Conservation (phyloP, 2,113 vertebrate genomes). For the Chionodraco myersi region DNA sequence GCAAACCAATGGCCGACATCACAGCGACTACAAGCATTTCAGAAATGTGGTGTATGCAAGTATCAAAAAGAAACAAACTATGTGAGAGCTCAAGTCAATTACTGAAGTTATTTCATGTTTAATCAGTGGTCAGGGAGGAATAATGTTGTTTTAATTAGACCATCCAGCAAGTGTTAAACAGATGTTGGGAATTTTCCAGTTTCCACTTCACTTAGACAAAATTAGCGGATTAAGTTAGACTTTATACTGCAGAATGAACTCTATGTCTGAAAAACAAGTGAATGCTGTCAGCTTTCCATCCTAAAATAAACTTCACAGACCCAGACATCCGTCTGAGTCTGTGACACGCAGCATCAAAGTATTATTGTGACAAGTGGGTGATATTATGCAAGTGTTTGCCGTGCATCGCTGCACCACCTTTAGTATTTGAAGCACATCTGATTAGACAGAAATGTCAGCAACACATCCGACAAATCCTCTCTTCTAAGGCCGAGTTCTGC, state of each 20-base stretch:
- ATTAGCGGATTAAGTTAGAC: constrained; percentile 1
- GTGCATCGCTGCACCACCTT: constrained; percentile 27
- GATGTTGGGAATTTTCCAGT: background rate
- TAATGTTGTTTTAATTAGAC: constrained; percentile 3
- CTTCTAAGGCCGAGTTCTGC: constrained; percentile 39
- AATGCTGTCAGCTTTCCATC: constrained; percentile 39
- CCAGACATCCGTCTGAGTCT: constrained; percentile 10
- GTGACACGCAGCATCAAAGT: constrained; percentile 14
- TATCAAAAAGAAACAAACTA: too few species aligned
- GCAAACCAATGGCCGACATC: too few species aligned
- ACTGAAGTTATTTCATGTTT: constrained; percentile 5
- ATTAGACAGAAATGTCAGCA: constrained; percentile 51
- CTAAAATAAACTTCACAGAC: constrained; percentile 44
- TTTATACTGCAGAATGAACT: background rate
- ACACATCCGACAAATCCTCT: constrained; percentile 29
- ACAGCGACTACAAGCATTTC: too few species aligned
- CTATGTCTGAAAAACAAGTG: constrained; percentile 17
- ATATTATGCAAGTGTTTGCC: constrained; percentile 42
- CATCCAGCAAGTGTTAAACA: background rate
- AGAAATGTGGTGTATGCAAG: too few species aligned
- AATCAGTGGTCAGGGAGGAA: background rate
- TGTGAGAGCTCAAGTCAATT: background rate
- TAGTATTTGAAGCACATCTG: constrained; percentile 53
- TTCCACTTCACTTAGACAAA: constrained; percentile 23
- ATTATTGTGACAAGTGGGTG: constrained; percentile 24